A percentile compares a stretch with the other conserved stretches of the same genome.
Evolutionary conservation across 30 jellyfish, hydroid and myxozoan genomes (phyloP).

Genomic region (Turritopsis rubra): DNA sequence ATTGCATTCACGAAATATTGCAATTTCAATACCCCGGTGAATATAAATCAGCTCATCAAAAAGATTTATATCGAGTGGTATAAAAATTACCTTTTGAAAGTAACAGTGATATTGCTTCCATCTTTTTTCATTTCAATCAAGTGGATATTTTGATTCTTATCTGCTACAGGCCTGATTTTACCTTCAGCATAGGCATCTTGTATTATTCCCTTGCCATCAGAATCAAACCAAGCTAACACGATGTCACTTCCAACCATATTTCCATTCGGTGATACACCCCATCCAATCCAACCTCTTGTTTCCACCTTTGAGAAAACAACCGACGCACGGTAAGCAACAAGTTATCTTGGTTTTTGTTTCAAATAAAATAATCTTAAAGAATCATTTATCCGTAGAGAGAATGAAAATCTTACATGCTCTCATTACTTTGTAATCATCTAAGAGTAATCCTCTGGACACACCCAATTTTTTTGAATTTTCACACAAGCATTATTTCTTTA

Average conservation of each 20-base stretch:
- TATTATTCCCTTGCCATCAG: slow-evolving; percentile 34
- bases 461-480: too few relatives aligned
- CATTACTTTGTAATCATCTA: too few relatives aligned
- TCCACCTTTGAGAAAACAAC: slow-evolving; percentile 23
- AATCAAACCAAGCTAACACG: slow-evolving; percentile 28
- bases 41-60: not conserved
- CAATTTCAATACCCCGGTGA: not conserved
- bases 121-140: slow-evolving; percentile 35
- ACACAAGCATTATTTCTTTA: too few relatives aligned
- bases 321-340: too few relatives aligned
- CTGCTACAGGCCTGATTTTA: slow-evolving; percentile 32
- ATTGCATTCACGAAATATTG: not conserved
- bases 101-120: not conserved
- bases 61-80: too few relatives aligned
- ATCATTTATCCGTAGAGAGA: too few relatives aligned
- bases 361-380: too few relatives aligned
- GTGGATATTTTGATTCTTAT: slow-evolving; percentile 36
- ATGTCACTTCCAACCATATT: slow-evolving; percentile 38
- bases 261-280: slow-evolving; percentile 50
- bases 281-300: slow-evolving; percentile 57
- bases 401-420: too few relatives aligned
- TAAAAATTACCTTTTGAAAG: not conserved
- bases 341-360: too few relatives aligned
- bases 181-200: slow-evolving; percentile 35
- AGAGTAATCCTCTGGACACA: too few relatives aligned